Evolutionary conservation across 2,888 invertebrate species (phyloP).

Genomic region (Rhabditoides inermis): DNA sequence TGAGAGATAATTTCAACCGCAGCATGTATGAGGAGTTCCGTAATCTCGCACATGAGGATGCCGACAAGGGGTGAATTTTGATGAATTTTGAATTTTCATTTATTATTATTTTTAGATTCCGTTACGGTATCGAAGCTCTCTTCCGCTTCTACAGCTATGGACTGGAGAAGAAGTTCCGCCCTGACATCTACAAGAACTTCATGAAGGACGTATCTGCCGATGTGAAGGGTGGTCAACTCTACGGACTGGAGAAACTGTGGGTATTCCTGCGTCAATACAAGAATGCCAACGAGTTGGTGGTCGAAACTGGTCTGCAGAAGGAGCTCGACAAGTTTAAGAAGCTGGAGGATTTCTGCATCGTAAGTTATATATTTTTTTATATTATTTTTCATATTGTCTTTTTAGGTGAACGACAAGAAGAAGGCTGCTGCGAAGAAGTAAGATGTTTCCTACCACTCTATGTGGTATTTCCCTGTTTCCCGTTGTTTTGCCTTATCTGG

Average conservation of each 20-base stretch:
- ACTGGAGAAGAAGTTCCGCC: slow-evolving; percentile 85
- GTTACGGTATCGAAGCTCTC: slow-evolving; percentile 63
- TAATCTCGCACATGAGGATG: slow-evolving; percentile 83
- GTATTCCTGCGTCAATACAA: slow-evolving; percentile 72
- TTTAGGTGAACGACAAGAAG: too few species aligned
- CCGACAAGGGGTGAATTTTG: slow-evolving; percentile 74
- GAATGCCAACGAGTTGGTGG: slow-evolving; percentile 46
- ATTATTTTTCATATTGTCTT: too few species aligned
- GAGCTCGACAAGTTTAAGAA: slow-evolving; percentile 56
- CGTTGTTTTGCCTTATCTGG: not conserved
- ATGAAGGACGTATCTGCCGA: slow-evolving; percentile 60
- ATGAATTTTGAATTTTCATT: not conserved
- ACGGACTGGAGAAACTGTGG: slow-evolving; percentile 98
- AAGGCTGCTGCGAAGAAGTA: too few species aligned
- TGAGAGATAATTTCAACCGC: slow-evolving; percentile 91
- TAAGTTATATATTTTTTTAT: too few species aligned
- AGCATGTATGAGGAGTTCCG: slow-evolving; percentile 96
- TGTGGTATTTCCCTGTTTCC: not conserved
- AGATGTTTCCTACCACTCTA: too few species aligned
- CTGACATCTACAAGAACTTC: slow-evolving; percentile 90
- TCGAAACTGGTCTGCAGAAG: slow-evolving; percentile 53
- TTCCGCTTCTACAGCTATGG: slow-evolving; percentile 98
- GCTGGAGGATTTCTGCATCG: slow-evolving; percentile 53
- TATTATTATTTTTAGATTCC: slow-evolving; percentile 26
- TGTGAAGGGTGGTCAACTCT: slow-evolving; percentile 68